A percentile compares a stretch with the other conserved stretches of the same genome.
phyloP scores from a whole-genome alignment of 2,797 vertebrate genomes.

The Dermochelys coriacea region DNA sequence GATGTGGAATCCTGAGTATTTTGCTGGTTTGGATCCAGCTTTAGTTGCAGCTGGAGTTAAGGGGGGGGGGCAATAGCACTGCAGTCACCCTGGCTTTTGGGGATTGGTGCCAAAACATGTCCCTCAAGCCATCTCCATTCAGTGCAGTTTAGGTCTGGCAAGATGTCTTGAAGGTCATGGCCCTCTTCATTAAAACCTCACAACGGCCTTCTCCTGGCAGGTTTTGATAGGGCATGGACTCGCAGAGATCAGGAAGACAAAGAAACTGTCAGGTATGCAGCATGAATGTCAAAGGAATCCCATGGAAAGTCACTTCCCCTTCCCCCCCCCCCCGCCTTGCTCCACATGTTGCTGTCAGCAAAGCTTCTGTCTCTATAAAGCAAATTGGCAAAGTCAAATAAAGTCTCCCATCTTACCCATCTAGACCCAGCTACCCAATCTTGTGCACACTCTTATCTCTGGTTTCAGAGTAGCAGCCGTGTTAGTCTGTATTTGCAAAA shows the following conservation, averaged over 20 bases:
- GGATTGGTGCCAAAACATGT: fast-evolving
- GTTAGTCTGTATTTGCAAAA: too few relatives aligned
- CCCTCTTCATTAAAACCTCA: conserved; percentile 9
- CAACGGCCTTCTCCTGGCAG: not conserved
- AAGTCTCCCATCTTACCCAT: not conserved
- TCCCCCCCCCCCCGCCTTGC: not conserved
- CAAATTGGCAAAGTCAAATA: not conserved
- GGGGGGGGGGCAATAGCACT: not conserved
- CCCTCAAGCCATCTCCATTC: not conserved
- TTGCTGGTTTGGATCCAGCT: not conserved
- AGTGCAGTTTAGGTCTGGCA: not conserved
- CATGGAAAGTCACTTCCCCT: not conserved
- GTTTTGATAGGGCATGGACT: not conserved
- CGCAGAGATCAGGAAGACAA: not conserved
- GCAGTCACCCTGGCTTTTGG: fast-evolving
- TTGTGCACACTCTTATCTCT: not conserved
- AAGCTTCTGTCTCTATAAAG: not conserved
- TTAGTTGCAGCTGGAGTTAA: not conserved
- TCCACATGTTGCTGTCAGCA: fast-evolving
- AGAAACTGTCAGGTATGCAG: not conserved
- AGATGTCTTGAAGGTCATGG: not conserved
- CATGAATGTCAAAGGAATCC: not conserved
- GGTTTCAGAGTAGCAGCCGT: too few relatives aligned
- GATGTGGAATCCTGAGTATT: not conserved
- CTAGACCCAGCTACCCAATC: not conserved